A percentile compares a stretch with the other conserved stretches of the same genome.
Evolutionary conservation across 2,113 vertebrate genomes (phyloP).

Genomic region (Hucho hucho): DNA sequence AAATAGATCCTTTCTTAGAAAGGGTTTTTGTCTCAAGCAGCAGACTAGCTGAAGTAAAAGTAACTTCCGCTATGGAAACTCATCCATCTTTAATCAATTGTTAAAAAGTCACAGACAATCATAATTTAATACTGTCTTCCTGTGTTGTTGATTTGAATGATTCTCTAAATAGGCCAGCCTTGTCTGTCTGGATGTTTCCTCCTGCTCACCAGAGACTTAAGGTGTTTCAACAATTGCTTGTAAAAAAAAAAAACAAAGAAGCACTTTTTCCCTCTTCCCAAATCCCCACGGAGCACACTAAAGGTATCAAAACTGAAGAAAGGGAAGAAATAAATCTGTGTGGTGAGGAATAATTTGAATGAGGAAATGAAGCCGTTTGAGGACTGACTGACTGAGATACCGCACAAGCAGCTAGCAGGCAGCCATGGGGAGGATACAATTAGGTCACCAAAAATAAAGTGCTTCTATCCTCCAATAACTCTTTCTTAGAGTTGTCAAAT

Average conservation of each 20-base stretch:
- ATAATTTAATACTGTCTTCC: slow-evolving; percentile 71
- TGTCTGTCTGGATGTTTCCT: slow-evolving; percentile 71
- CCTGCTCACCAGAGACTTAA: slow-evolving; percentile 76
- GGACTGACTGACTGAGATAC: slow-evolving; percentile 58
- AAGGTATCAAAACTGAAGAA: slow-evolving; percentile 79
- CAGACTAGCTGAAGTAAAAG: slow-evolving; percentile 13
- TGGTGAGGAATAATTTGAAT: slow-evolving; percentile 81
- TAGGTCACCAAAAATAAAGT: slow-evolving; percentile 78
- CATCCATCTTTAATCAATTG: slow-evolving; percentile 76
- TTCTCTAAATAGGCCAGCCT: slow-evolving; percentile 79
- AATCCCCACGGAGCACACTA: slow-evolving; percentile 80
- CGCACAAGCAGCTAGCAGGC: slow-evolving; percentile 60
- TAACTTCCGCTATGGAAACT: slow-evolving; percentile 58
- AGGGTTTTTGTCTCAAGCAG: slow-evolving; percentile 32
- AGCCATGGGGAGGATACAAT: slow-evolving; percentile 76
- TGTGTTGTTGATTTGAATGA: slow-evolving; percentile 72
- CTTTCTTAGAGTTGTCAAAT: slow-evolving; percentile 76
- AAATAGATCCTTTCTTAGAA: slow-evolving; percentile 52
- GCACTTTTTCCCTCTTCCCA: slow-evolving; percentile 69
- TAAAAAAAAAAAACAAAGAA: slow-evolving; percentile 25
- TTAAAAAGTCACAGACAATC: slow-evolving; percentile 77
- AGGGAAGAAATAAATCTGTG: slow-evolving; percentile 75
- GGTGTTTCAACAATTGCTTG: slow-evolving; percentile 80
- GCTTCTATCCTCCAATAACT: slow-evolving; percentile 66
- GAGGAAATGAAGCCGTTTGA: slow-evolving; percentile 78